Conservation (phyloP, 2,797 vertebrate species). For the Sebastes glaucus region DNA sequence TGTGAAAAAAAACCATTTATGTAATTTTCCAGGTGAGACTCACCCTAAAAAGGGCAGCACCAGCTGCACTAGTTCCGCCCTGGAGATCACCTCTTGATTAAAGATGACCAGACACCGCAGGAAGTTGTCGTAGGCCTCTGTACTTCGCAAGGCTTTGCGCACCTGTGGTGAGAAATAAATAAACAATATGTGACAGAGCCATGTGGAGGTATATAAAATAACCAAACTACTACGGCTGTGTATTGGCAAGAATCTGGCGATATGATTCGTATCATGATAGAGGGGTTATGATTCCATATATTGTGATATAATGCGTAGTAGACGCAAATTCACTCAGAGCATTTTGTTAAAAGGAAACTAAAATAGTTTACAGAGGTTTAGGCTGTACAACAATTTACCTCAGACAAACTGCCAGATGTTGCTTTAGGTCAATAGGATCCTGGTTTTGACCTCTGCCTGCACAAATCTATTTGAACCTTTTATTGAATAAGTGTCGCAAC, state of each 20-base stretch:
- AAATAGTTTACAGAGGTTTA: too few species aligned
- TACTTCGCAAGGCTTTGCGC: constrained; percentile 94
- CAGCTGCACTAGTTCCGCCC: constrained; percentile 95
- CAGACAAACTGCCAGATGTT: too few species aligned
- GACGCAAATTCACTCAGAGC: too few species aligned
- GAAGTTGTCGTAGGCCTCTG: constrained; percentile 97
- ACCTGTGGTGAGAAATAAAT: constrained; percentile 79
- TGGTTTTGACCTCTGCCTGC: too few species aligned
- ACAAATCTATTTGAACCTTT: too few species aligned
- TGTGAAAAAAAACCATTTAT: background rate
- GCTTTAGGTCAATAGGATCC: too few species aligned
- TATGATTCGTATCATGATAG: too few species aligned
- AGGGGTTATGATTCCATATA: too few species aligned
- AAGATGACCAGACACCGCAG: constrained; percentile 97
- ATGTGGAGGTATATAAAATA: background rate
- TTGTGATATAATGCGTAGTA: too few species aligned
- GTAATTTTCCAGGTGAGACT: constrained; percentile 46
- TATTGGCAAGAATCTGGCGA: background rate
- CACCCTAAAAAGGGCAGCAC: constrained; percentile 97
- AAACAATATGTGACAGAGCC: background rate
- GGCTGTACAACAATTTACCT: too few species aligned
- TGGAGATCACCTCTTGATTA: constrained; percentile 98
- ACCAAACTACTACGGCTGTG: background rate
- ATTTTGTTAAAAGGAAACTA: too few species aligned
- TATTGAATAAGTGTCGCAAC: too few species aligned